Base-by-base conservation (phyloP, 1,140 invertebrate genomes). In the Aethina tumida region DNA sequence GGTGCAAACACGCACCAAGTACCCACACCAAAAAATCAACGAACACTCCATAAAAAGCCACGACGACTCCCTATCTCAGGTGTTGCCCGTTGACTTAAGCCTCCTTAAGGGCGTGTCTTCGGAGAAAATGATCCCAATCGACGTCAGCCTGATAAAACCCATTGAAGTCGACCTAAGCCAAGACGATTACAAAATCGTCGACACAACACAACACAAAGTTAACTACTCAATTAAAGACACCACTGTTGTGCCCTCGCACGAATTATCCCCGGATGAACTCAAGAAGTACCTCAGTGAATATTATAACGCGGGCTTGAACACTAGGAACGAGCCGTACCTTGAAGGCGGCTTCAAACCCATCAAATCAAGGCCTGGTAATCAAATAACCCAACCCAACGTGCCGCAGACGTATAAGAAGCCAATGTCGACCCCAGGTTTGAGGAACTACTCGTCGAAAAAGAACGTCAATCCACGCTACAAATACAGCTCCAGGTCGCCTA, bases 291-390 rank as follows among this genome's bases (percentile, higher is more conserved):
- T 53, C 18, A 14, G 36, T 8, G 45, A 50, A 15, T 52, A 48
- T 35, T 50, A 51, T 27, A 21, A 27, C 1, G 21, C 19, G 1
- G 35, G 30, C 19, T 24, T 41, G 19, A 22, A 42, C 7, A 21
- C n/a, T 9, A 36, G 27, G 15, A 5, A 26, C 1, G 18, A 51
- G 25, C 45, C 43, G 8, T 16, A 35, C 4, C 21, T 46, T 6
- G 51, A 55, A 38, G 42, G 31, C 10, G 53, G 47, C 5, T 52
- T 53, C 29, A 48, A 49, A 28, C 45, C 48, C 4, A 37, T 55
- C n/a, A 35, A 5, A 8, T 13, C 32, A 4, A 47, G 39, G 35
- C 14, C 40, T 14, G 42, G 28, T 25, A 34, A 27, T 8, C 5
- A 12, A 10, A 39, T 38, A 14, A 41, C 25, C 20, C 38, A 46